A percentile compares a stretch with the other conserved stretches of the same genome.
phyloP scores from a whole-genome alignment of 2,113 vertebrate genomes.

The Ictalurus punctatus region DNA sequence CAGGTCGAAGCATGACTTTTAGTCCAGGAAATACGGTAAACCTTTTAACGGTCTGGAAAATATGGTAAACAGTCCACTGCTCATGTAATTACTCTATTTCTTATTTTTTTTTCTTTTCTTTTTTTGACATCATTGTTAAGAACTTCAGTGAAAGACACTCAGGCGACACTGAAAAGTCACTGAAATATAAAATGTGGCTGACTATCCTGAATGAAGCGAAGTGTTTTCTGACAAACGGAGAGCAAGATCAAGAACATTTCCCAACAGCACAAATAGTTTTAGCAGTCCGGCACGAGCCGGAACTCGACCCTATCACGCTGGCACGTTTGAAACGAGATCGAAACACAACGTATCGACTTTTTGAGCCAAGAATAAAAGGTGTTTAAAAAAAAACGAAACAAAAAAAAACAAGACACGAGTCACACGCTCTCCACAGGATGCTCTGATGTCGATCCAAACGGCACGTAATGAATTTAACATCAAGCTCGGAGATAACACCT shows the following conservation, averaged over 20 bases:
- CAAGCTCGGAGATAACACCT: constrained; percentile 46
- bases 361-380: constrained; percentile 33
- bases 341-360: constrained; percentile 37
- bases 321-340: constrained; percentile 14
- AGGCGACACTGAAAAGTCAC: constrained; percentile 23
- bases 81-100: constrained; percentile 5
- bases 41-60: not conserved
- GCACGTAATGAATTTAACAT: constrained; percentile 54
- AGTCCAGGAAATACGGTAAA: constrained; percentile 10
- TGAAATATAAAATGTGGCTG: constrained; percentile 36
- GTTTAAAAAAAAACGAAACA: not conserved
- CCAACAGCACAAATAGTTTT: constrained; percentile 34
- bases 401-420: not conserved
- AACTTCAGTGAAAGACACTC: constrained; percentile 3
- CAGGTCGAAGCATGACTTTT: not conserved
- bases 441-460: constrained; percentile 54
- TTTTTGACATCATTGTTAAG: constrained; percentile 22
- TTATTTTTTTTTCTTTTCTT: not conserved
- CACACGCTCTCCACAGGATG: constrained; percentile 49
- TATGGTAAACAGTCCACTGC: constrained; percentile 1
- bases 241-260: constrained; percentile 48
- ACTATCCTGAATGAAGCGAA: constrained; percentile 38
- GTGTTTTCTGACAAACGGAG: constrained; percentile 39
- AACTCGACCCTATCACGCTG: not conserved
- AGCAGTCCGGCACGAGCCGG: constrained; percentile 6